Evolutionary conservation across 2,888 invertebrate species (phyloP), one percentile per base, ranked within the genome.

Genomic region (Ptychoptera albimana): DNA sequence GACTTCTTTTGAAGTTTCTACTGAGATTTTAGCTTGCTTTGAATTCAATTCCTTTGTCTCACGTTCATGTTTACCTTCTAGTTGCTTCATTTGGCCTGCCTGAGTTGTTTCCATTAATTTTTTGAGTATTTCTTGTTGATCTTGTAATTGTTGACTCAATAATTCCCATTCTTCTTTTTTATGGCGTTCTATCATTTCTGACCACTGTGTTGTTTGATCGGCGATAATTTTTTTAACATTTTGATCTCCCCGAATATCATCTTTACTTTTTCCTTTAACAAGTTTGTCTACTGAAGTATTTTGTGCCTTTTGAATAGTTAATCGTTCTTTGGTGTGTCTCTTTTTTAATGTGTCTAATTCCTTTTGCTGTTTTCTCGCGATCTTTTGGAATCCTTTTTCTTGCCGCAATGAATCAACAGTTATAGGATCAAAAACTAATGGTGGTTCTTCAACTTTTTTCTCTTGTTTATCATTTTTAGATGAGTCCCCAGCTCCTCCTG

Each of bases 41-140:
- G 81, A 75, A 60, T 93, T 94, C 77, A 98, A 79, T 50, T 97
- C 96, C 63, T 97, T 98, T 58, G 88, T 77, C 59, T 97, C 97
- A 51, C 89, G 75, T 55, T 93, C 92, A 60, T 93, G 92, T 57
- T 87, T 83, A 7, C 75, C 81, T 57, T 89, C 87, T 3, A 94
- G 68, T 61, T 92, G 88, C 60, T 93, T 92, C 64, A 91, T 75
- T 65, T 93, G 93, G 10, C 73, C 70, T 43, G 74, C 74, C 63
- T 94, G 94, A 14, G 87, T 79, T 23, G 77, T 66, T 55, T 82
- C 76, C 80, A 93, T 87, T 53, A 93, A 77, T 56, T 79, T 79
- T 58, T 68, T 81, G 72, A 73, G 59, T 42, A 69, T 69, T 45
- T 81, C 72, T 49, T 81, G 71, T 67, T 92, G 79, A 68, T 96